Conservation (phyloP, 2,113 vertebrate species). For the Erythrocercus mccallii region DNA sequence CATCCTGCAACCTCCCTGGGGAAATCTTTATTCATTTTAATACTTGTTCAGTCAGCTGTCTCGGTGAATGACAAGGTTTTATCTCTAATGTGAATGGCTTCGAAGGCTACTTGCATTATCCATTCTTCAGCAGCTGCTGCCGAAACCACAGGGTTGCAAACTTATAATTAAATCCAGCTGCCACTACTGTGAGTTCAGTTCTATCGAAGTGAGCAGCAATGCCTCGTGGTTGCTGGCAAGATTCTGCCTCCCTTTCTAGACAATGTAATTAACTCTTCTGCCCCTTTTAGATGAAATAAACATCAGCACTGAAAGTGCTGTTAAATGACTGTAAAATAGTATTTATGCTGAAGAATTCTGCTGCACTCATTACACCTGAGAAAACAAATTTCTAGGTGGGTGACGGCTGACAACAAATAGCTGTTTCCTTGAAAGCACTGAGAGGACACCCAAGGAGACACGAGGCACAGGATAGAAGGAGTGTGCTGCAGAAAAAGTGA, state of each 20-base stretch:
- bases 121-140: conserved; percentile 73
- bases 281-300: conserved; percentile 68
- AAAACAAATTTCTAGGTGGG: background rate
- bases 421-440: background rate
- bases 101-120: conserved; percentile 72
- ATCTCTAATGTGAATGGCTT: conserved; percentile 72
- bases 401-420: background rate
- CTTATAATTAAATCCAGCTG: conserved; percentile 80
- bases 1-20: conserved; percentile 49
- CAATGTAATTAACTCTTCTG: conserved; percentile 77
- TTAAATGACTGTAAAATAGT: conserved; percentile 53
- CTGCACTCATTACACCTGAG: background rate
- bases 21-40: conserved; percentile 77
- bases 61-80: conserved; percentile 75
- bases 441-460: background rate
- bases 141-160: conserved; percentile 69
- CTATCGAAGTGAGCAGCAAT: conserved; percentile 64
- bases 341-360: conserved; percentile 1
- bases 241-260: conserved; percentile 61
- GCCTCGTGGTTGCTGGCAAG: conserved; percentile 55
- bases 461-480: background rate
- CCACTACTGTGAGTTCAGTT: conserved; percentile 65
- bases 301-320: conserved; percentile 51
- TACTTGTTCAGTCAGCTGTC: conserved; percentile 74
- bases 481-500: background rate